phyloP scores from a whole-genome alignment of 1,140 invertebrate species.

The Camponotus floridanus region DNA sequence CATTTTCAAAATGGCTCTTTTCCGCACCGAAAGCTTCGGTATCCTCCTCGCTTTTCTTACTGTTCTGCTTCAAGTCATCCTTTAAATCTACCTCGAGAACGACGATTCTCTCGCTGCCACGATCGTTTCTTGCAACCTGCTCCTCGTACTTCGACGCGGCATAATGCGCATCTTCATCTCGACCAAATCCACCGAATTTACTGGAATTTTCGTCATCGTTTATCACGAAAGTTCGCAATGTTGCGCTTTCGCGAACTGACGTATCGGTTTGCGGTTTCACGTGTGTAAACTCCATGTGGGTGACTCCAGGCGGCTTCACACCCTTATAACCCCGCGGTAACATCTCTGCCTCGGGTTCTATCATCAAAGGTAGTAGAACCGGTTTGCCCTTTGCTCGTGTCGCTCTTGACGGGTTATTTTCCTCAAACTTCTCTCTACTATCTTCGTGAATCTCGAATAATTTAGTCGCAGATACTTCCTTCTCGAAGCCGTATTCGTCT shows the following conservation, averaged over 20 bases:
- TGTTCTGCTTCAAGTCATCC: slow-evolving; percentile 73
- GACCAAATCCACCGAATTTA: slow-evolving; percentile 24
- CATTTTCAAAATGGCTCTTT: slow-evolving; percentile 30
- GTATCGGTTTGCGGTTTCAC: slow-evolving; percentile 51
- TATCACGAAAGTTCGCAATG: slow-evolving; percentile 2
- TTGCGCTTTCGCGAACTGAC: slow-evolving; percentile 11
- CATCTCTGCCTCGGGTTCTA: slow-evolving; percentile 83
- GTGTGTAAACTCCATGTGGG: slow-evolving; percentile 81
- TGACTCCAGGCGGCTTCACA: slow-evolving; percentile 81
- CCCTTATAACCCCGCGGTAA: slow-evolving; percentile 80
- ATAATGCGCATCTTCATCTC: neutral
- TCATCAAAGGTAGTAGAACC: slow-evolving; percentile 26
- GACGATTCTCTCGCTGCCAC: slow-evolving; percentile 68
- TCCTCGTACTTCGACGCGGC: neutral
- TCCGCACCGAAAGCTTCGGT: slow-evolving; percentile 40
- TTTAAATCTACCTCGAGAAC: slow-evolving; percentile 75
- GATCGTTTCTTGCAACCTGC: slow-evolving; percentile 50
- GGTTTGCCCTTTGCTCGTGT: neutral
- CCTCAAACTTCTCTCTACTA: neutral
- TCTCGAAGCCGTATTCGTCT: neutral
- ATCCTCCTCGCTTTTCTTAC: slow-evolving; percentile 42
- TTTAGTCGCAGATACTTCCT: neutral
- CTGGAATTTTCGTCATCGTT: neutral
- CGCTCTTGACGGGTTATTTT: neutral
- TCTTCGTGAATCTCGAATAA: neutral